Evolutionary conservation across 1,140 invertebrate genomes (phyloP), one percentile per base, ranked within the genome.

Genomic region (Nilaparvata lugens): DNA sequence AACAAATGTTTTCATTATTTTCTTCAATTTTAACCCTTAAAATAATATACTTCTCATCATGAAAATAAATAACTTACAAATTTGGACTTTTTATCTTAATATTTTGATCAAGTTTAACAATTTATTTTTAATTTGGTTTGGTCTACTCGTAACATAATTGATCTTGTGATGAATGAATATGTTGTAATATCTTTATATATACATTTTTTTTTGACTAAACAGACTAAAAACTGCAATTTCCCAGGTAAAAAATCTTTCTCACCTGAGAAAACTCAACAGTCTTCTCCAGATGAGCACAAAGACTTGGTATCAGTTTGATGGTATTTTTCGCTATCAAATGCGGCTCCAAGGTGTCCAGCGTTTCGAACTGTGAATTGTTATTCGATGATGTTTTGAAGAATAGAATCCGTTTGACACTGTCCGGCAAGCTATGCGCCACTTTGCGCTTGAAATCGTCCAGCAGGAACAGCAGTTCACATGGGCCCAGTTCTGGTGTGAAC

Each of bases 391-490:
- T 63, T 53, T 64, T 65, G 21, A 62, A 43, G 23, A 48, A 56
- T n/a, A 56, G 59, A 19, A 63, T 54, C 51, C 52, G 52, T 35
- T 67, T 67, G 13, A 55, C 24, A 19, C 61, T 48, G 21, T 61
- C 9, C 11, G 62, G 18, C 18, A 70, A 45, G 42, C 56, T 60
- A 61, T 74, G 71, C 7, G 71, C 69, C n/a, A 79, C 57, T 68
- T 79, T 79, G 7, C 63, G 53, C 23, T 68, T 66, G 16, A 76
- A 66, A 67, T 79, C 78, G 55, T 77, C 72, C 58, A 79, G 62
- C 23, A 79, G 65, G 62, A 76, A 78, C 5, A 74, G 62, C 11
- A 79, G 64, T 62, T 78, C 73, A 24, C 64, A 65, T 13, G 76
- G 72, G 42, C 74, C 71, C 14, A 79, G 62, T 53, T 72, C 68